phyloP scores from a whole-genome alignment of 2,888 invertebrate species.

The Scaptomyza polygonia region DNA sequence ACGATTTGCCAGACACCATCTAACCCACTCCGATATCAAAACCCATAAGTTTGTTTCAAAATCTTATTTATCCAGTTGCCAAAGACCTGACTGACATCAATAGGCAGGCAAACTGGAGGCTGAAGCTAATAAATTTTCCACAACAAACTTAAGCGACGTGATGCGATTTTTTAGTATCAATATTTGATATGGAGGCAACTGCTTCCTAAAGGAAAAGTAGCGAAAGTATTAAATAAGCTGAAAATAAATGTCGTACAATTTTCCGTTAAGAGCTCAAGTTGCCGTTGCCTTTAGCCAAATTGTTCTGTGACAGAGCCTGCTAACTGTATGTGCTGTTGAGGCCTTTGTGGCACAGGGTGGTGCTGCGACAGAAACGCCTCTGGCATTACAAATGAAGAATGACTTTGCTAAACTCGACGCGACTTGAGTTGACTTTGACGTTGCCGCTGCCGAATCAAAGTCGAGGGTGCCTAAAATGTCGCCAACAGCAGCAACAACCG shows the following conservation, averaged over 20 bases:
- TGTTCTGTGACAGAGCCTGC: conserved; percentile 21
- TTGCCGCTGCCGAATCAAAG: conserved; percentile 54
- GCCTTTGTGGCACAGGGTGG: conserved; percentile 30
- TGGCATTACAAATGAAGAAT: conserved; percentile 73
- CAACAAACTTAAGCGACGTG: conserved; percentile 79
- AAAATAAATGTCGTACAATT: conserved; percentile 77
- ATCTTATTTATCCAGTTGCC: conserved; percentile 69
- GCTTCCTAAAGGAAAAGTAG: conserved; percentile 24
- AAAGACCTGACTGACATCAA: conserved; percentile 36
- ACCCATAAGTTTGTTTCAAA: conserved; percentile 47
- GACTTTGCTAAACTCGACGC: conserved; percentile 43
- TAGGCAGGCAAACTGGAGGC: conserved; percentile 7
- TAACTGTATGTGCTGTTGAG: conserved; percentile 19
- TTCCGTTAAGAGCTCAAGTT: conserved; percentile 63
- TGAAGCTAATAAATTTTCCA: conserved; percentile 74
- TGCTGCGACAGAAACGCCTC: conserved; percentile 52
- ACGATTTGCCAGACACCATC: conserved; percentile 38
- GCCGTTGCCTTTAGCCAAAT: conserved; percentile 62
- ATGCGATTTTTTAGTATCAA: conserved; percentile 80
- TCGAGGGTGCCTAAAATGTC: conserved; percentile 57
- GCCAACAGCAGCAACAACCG: conserved; percentile 22
- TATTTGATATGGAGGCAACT: conserved; percentile 55
- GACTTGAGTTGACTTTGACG: conserved; percentile 56
- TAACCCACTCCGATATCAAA: conserved; percentile 9
- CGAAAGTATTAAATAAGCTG: conserved; percentile 70